Evolutionary conservation across 1,140 invertebrate genomes (phyloP).

Genomic region (Campodea augens): DNA sequence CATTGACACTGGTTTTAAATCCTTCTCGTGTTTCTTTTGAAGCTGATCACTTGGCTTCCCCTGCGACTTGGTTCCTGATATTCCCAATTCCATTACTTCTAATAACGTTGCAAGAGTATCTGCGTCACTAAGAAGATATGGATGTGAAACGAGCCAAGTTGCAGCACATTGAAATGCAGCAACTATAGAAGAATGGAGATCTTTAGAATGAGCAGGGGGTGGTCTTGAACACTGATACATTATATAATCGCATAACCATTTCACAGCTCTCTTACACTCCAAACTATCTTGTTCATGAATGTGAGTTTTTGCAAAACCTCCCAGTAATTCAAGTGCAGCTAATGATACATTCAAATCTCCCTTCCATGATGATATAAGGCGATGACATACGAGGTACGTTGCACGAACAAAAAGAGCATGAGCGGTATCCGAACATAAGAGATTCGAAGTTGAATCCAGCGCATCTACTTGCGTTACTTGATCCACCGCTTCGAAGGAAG

Average conservation of each 20-base stretch:
- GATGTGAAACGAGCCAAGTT: conserved; percentile 79
- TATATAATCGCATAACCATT: conserved; percentile 96
- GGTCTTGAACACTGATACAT: conserved; percentile 87
- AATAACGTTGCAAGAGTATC: conserved; percentile 81
- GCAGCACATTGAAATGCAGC: conserved; percentile 81
- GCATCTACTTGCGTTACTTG: conserved; percentile 33
- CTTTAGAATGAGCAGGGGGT: conserved; percentile 86
- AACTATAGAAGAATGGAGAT: conserved; percentile 93
- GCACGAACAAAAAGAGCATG: conserved; percentile 74
- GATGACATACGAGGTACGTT: conserved; percentile 81
- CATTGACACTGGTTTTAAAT: conserved; percentile 88
- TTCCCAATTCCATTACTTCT: conserved; percentile 91
- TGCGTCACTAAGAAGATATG: conserved; percentile 69
- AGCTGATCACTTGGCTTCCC: conserved; percentile 72
- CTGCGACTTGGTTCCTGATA: conserved; percentile 80
- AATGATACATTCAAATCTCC: conserved; percentile 85
- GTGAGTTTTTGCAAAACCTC: conserved; percentile 66
- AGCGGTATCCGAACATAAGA: conserved; percentile 55
- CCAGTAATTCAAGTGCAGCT: conserved; percentile 76
- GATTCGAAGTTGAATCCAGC: conserved; percentile 37
- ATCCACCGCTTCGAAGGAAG: conserved; percentile 50
- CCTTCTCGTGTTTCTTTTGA: conserved; percentile 88
- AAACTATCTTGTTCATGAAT: conserved; percentile 46
- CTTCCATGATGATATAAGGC: conserved; percentile 89
- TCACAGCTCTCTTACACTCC: conserved; percentile 81